Evolutionary conservation across 2,797 vertebrate species (phyloP).

Genomic region (Liparis tanakae): DNA sequence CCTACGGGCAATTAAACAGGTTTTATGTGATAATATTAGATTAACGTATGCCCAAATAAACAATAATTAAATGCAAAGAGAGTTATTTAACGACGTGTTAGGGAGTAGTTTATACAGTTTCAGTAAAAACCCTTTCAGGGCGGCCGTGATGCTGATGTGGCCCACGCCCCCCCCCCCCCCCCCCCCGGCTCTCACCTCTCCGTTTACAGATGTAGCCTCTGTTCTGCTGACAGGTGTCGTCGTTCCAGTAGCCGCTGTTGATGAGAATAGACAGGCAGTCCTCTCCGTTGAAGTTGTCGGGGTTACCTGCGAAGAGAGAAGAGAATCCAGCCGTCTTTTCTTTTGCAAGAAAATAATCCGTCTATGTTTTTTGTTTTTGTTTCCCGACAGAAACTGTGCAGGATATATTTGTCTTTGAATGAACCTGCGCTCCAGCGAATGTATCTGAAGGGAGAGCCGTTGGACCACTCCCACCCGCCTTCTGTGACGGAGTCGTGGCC

Average conservation of each 20-base stretch:
- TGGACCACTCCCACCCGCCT: conserved; percentile 84
- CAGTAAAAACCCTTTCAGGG: too few species aligned
- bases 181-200: conserved; percentile 64
- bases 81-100: too few species aligned
- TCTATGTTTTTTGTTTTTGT: not conserved
- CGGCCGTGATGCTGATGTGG: too few species aligned
- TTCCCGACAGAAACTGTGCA: not conserved
- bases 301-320: conserved; percentile 73
- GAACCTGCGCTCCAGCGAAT: conserved; percentile 81
- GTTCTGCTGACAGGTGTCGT: conserved; percentile 79
- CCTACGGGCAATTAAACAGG: too few species aligned
- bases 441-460: conserved; percentile 83
- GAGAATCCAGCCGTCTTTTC: not conserved
- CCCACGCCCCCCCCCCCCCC: too few species aligned
- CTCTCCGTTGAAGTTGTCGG: conserved; percentile 79
- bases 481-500: conserved; percentile 83
- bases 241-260: conserved; percentile 83
- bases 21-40: too few species aligned
- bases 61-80: too few species aligned
- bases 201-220: conserved; percentile 85
- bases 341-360: not conserved
- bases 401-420: not conserved
- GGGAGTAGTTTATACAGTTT: too few species aligned
- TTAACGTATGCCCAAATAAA: too few species aligned
- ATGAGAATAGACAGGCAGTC: conserved; percentile 83